phyloP scores from a whole-genome alignment of 2,888 invertebrate genomes.

The Branchinecta sandiegonensis region DNA sequence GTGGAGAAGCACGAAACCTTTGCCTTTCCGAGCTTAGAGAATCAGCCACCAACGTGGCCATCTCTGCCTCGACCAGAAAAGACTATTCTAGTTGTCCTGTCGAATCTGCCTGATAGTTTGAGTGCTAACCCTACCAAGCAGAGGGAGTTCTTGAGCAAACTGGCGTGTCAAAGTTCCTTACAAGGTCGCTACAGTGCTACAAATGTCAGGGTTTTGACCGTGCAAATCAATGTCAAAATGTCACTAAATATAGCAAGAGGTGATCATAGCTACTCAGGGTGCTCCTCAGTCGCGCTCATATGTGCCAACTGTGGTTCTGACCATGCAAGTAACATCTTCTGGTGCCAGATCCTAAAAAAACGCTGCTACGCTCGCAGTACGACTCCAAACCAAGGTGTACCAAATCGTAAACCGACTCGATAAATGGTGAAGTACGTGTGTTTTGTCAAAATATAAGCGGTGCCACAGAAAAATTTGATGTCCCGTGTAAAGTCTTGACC shows the following conservation, averaged over 20 bases:
- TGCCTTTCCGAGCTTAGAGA: neutral
- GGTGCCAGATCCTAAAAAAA: neutral
- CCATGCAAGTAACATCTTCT: neutral
- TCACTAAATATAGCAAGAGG: neutral
- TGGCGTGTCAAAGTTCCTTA: neutral
- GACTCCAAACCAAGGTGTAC: neutral
- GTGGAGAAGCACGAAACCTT: constrained; percentile 10
- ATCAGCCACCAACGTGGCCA: neutral
- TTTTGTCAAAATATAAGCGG: neutral
- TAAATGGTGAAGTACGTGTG: constrained; percentile 4
- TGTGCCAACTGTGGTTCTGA: neutral
- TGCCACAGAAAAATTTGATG: neutral
- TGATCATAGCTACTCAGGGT: too few species aligned
- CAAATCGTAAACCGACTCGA: constrained; percentile 4
- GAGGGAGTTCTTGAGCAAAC: neutral
- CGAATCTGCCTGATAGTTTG: constrained; percentile 1
- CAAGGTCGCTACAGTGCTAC: constrained; percentile 3
- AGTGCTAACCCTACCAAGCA: neutral
- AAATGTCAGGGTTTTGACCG: neutral
- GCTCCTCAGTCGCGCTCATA: too few species aligned
- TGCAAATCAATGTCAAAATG: neutral
- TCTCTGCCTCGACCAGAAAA: constrained; percentile 5
- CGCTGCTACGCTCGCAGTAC: neutral
- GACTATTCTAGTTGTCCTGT: neutral
- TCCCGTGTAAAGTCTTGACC: too few species aligned